Evolutionary conservation across 2,888 invertebrate species (phyloP).

Genomic region (Gymnocheta viridis): DNA sequence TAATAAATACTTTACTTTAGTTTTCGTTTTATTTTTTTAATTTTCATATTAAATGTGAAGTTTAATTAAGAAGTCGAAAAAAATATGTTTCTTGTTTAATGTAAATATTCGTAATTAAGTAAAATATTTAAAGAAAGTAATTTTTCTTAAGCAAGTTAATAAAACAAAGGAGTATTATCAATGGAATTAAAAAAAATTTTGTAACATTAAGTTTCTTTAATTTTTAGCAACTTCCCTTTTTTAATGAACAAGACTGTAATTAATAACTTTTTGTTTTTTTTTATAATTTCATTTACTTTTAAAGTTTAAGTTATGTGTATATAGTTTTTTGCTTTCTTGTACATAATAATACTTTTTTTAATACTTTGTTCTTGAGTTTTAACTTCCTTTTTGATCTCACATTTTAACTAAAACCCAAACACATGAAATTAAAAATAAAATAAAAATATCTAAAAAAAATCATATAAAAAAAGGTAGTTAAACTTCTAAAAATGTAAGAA

Average conservation of each 20-base stretch:
- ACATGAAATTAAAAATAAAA: conserved; percentile 42
- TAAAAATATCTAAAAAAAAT: conserved; percentile 26
- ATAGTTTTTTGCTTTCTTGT: conserved; percentile 54
- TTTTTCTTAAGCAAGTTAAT: conserved; percentile 31
- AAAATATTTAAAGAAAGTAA: conserved; percentile 3
- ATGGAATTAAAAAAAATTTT: conserved; percentile 40
- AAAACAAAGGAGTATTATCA: conserved; percentile 66
- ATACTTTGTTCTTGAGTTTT: conserved; percentile 72
- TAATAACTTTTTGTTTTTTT: conserved; percentile 68
- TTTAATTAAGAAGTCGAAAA: conserved; percentile 19
- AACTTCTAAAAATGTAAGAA: conserved; percentile 50
- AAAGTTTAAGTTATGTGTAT: conserved; percentile 71
- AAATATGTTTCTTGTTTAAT: conserved; percentile 32
- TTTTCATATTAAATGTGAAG: conserved; percentile 58
- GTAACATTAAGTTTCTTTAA: conserved; percentile 8
- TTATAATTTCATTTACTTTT: conserved; percentile 62
- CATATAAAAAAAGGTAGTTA: conserved; percentile 64
- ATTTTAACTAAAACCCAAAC: conserved; percentile 39
- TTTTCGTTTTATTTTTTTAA: conserved; percentile 4
- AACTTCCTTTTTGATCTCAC: conserved; percentile 79
- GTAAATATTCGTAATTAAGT: conserved; percentile 48
- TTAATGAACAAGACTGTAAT: conserved; percentile 67
- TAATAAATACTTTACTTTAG: background rate
- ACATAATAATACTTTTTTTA: conserved; percentile 65
- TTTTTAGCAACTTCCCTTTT: conserved; percentile 29